These are phyloP conservation scores for Lomographa bimaculata DNA, from an alignment of 2,888 invertebrate species.

Conservation along the genomic window DNA sequence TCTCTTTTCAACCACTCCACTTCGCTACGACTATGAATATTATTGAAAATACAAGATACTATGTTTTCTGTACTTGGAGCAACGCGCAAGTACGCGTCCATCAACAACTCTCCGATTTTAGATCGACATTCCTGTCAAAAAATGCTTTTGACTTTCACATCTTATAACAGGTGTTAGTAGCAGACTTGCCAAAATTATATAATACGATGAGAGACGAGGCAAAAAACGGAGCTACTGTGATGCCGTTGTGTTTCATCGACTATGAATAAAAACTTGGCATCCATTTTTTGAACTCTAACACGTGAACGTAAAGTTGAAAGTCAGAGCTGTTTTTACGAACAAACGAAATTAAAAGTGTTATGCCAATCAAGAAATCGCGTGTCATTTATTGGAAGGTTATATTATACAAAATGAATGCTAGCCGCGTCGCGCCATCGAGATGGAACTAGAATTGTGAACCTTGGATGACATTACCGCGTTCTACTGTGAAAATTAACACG, in stretches of 20 bases:
- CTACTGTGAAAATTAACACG: slow-evolving; percentile 62
- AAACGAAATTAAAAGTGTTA: slow-evolving; percentile 24
- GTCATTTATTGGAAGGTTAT: slow-evolving; percentile 20
- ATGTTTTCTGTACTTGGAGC: slow-evolving; percentile 3
- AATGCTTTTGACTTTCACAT: slow-evolving; percentile 22
- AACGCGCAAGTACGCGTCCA: slow-evolving; percentile 27
- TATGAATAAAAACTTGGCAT: slow-evolving; percentile 13
- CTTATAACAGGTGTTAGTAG: slow-evolving; percentile 22
- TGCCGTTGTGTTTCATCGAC: slow-evolving; percentile 11
- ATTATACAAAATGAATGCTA: slow-evolving; percentile 16
- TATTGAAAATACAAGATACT: slow-evolving; percentile 29
- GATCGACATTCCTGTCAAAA: slow-evolving; percentile 25
- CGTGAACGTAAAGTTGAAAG: slow-evolving; percentile 10
- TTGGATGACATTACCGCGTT: slow-evolving; percentile 52
- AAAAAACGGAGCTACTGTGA: slow-evolving; percentile 17
- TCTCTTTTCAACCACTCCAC: slow-evolving; percentile 41
- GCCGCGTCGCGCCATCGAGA: slow-evolving; percentile 7
- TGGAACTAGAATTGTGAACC: slow-evolving; percentile 37
- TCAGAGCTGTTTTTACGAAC: slow-evolving; percentile 16
- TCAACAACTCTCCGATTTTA: slow-evolving; percentile 10
- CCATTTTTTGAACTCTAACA: slow-evolving; percentile 9
- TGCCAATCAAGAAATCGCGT: slow-evolving; percentile 20
- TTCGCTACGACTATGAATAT: slow-evolving; percentile 39
- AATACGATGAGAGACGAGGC: slow-evolving; percentile 23
- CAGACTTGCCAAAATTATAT: slow-evolving; percentile 25